Evolutionary conservation across 1,140 invertebrate genomes (phyloP), one percentile per base, ranked within the genome.

Genomic region (Antheraea mylitta): DNA sequence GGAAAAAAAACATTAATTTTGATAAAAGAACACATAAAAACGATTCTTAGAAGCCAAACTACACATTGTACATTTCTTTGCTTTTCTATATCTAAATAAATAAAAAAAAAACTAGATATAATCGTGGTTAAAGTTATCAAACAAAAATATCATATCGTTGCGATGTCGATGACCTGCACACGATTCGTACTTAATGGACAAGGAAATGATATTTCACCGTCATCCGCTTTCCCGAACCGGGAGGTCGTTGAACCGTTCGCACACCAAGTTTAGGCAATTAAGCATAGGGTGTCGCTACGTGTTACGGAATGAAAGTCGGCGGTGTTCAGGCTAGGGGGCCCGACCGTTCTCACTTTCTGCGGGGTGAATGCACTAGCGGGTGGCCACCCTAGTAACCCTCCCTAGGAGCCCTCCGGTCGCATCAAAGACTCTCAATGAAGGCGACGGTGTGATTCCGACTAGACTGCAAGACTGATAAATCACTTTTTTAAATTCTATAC

Each of bases 281-380:
- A 86, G 78, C 76, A 81, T 85, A 87, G 87, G 87, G 89, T 80
- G 88, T 81, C 72, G 73, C 76, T 78, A 71, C 81, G 78, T 88
- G 86, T 86, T 80, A 78, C 76, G 85, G 86, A 85, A 89, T 84
- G 82, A 88, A 79, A 83, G 82, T 81, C 74, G 83, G 69, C 71
- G 74, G 75, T 76, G 69, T 70, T 66, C 70, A 76, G 4, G 22
- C 22, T 30, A 30, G 81, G 83, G 85, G 80, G 77, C 11, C 45
- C 45, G 45, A 7, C 68, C 75, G 75, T 76, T 86, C 80, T 87
- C 84, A 85, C 86, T 90, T 88, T 88, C 85, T 78, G 70, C 78
- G 85, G 86, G 89, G 89, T 90, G 86, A 89, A 88, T 88, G 86
- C 84, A 89, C 86, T 82, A 74, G 66, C 77, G 80, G 80, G 83